Evolutionary conservation across 2,797 vertebrate genomes (phyloP), one percentile per base, ranked within the genome.

Genomic region (Okamejei kenojei): DNA sequence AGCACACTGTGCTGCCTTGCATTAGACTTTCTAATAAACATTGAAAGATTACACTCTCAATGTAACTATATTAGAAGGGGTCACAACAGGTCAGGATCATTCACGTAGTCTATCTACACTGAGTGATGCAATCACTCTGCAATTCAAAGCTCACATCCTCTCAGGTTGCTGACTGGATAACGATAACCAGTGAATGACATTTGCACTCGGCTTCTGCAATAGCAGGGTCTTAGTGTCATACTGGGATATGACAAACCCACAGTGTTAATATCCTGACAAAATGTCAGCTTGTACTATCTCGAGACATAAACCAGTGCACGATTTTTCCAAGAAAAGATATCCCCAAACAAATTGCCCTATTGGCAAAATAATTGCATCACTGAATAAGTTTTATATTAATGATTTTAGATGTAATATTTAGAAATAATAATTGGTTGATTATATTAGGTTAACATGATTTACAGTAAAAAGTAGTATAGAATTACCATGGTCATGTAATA

Each of bases 61-160:
- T 38, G 93, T 95, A 95, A 96, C 94, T 93, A 35, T 93, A 94
- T 96, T 96, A 96, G 94, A 94, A 94, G 26, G 90, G 90, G 90
- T 92, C 90, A 76, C 90, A 92, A 71, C 71, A 58, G 76, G 90
- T 76, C 90, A 92, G 90, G 76, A 92, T 92, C 90, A 92, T 92
- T 92, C 54, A 92, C 76, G 71, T 92, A 76, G 58, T 92, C 74
- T 76, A 91, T 91, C 88, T 73, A 73, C 88, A 92, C 45, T 92
- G 90, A 92, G 90, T 92, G 90, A 92, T 76, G 90, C 10, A 92
- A 92, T 92, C 71, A 92, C 90, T 92, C 90, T 74, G 90, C 90
- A 92, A 76, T 92, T 92, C 35, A 45, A 58, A 92, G 90, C 90
- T 54, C 90, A 92, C 90, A 92, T 73, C 73, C 90, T 92, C 90